Percentiles rank a stretch among this genome's conserved stretches.
These are phyloP conservation scores for Cichladusa arquata DNA, from an alignment of 2,113 vertebrate species.

Conservation along the genomic window DNA sequence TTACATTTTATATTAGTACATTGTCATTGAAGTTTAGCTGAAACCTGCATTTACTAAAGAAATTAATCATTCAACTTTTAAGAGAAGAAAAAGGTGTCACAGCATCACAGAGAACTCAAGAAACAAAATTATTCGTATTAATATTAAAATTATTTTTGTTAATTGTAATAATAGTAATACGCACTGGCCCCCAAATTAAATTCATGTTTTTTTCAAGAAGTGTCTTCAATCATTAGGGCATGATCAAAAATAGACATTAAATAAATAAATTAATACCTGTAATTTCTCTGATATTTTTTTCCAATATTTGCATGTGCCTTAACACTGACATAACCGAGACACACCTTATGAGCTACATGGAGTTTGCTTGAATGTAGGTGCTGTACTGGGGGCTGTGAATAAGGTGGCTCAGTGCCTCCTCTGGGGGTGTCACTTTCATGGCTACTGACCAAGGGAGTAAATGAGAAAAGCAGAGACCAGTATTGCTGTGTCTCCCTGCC, in stretches of 20 bases:
- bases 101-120: not conserved
- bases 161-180: not conserved
- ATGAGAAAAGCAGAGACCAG: not conserved
- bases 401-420: accelerated
- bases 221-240: not conserved
- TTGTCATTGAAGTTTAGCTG: not conserved
- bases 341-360: not conserved
- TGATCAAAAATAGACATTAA: not conserved
- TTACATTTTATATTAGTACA: not conserved
- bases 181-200: not conserved
- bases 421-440: not conserved
- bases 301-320: accelerated
- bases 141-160: not conserved
- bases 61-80: not conserved
- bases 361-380: not conserved
- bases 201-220: not conserved
- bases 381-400: accelerated
- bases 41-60: not conserved
- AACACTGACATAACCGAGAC: not conserved
- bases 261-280: not conserved
- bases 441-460: not conserved
- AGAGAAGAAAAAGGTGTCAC: not conserved
- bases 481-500: not conserved
- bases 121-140: not conserved
- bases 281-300: not conserved